These are phyloP conservation scores for Heliconius eleuchia DNA, from an alignment of 1,140 invertebrate species.

Conservation along the genomic window DNA sequence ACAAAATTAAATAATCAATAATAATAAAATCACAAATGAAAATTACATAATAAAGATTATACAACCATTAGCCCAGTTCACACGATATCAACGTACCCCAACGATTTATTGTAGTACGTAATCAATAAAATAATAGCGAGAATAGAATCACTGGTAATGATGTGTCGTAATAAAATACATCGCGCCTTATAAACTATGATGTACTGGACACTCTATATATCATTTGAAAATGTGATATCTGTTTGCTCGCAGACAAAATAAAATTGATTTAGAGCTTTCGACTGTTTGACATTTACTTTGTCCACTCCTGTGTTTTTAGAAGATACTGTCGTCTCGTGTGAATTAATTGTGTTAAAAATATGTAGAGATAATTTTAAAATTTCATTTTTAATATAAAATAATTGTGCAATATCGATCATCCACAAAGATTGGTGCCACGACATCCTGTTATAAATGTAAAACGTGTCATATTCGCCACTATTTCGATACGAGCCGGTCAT, in stretches of 20 bases:
- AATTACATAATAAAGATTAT: constrained; percentile 31
- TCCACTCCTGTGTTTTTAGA: not conserved
- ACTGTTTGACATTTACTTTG: constrained; percentile 12
- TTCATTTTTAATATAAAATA: not conserved
- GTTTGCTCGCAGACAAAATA: constrained; percentile 13
- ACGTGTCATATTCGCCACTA: constrained; percentile 16
- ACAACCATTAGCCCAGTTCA: constrained; percentile 55
- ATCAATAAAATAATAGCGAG: constrained; percentile 58
- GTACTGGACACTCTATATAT: constrained; percentile 65
- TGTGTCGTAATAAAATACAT: constrained; percentile 61
- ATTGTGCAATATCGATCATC: not conserved
- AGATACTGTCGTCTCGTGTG: not conserved
- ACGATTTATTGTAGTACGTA: constrained; percentile 67
- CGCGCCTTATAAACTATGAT: constrained; percentile 59
- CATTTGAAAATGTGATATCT: constrained; percentile 46
- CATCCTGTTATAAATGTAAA: not conserved
- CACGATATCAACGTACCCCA: constrained; percentile 50
- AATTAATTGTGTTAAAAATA: not conserved
- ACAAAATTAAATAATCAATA: not conserved
- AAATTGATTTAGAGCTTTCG: constrained; percentile 5
- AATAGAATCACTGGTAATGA: constrained; percentile 67
- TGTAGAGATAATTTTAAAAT: not conserved
- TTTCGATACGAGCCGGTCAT: constrained; percentile 31
- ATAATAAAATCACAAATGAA: constrained; percentile 6
- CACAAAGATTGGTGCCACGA: not conserved